Conservation (phyloP, 2,797 vertebrate genomes). For the Austrolebias charrua region DNA sequence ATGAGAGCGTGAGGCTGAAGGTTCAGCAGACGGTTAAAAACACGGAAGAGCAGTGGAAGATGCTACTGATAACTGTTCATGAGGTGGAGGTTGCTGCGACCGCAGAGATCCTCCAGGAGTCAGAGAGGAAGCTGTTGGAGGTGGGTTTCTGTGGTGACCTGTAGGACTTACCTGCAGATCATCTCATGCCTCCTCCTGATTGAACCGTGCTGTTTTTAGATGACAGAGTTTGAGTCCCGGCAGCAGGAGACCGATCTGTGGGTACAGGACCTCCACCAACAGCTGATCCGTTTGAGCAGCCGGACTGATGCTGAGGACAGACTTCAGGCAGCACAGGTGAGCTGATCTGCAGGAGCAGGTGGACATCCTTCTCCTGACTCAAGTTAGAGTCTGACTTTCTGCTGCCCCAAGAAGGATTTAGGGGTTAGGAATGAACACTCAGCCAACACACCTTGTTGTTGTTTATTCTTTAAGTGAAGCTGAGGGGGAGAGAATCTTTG, state of each 20-base stretch:
- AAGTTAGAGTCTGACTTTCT: not conserved
- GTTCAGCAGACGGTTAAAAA: conserved; percentile 64
- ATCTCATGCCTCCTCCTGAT: not conserved
- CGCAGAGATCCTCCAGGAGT: conserved; percentile 47
- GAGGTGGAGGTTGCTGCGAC: conserved; percentile 35
- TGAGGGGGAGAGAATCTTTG: no score
- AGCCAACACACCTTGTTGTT: no score
- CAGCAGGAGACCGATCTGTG: conserved; percentile 69
- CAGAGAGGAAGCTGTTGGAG: conserved; percentile 50
- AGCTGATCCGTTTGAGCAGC: conserved; percentile 65
- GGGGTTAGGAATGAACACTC: no score
- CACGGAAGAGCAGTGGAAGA: conserved; percentile 72
- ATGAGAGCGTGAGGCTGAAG: conserved; percentile 43
- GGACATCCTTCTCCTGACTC: no score
- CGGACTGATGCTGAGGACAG: conserved; percentile 70
- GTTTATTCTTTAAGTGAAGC: no score
- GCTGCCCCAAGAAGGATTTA: no score
- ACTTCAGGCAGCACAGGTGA: conserved; percentile 80
- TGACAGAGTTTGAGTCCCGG: conserved; percentile 66
- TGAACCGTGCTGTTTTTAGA: conserved; percentile 23
- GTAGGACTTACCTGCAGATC: no score
- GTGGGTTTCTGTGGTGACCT: conserved; percentile 28
- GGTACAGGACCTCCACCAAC: conserved; percentile 74
- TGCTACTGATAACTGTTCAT: conserved; percentile 36
- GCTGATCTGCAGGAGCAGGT: not conserved